Base-by-base conservation (phyloP, 2,797 vertebrate genomes). In the Xiphophorus birchmanni region DNA sequence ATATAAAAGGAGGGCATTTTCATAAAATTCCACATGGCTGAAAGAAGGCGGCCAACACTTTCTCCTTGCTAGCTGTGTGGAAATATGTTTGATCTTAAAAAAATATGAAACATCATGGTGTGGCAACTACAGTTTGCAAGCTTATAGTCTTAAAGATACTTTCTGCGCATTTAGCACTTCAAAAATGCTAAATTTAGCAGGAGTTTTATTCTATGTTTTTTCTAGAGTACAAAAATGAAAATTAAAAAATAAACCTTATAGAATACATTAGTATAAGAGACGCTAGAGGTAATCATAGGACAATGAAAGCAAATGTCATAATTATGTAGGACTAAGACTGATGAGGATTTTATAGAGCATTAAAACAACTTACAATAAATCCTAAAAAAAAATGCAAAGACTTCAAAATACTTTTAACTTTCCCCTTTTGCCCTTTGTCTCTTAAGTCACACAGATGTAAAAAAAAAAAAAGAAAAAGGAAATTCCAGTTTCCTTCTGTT, bases 401-500 rank as follows among this genome's bases (percentile, higher is more conserved):
- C 42, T 47, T 73, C 8, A 44, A 72, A 72, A 44, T n/a, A 5
- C 6, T 32, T 32, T 58, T 32, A 18, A 15, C 32, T 56, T n/a
- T 45, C 15, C 9, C 65, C 17, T 77, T 26, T 60, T 73, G 2
- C 37, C 12, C 6, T 9, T 75, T 42, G 58, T 42, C 23, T 29
- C 60, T 47, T 37, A 7, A 60, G 9, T 52, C 45, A 72, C 81
- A 76, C 42, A 54, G 58, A 44, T 37, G 8, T 11, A 80, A 60
- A 71, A 52, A 54, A 52, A 9, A 26, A 23, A 80, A 21, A 50
- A 18, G 2, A 52, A 80, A 21, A 50, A 18, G 2, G 23, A 63
- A 6, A 11, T 82, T 84, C 74, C 72, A 6, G 63, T 17, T 78
- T 10, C 42, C 73, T 21, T 74, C 71, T 80, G 67, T 54, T 74